Evolutionary conservation across 2,113 vertebrate species (phyloP), one percentile per base, ranked within the genome.

Genomic region (Labeo rohita): DNA sequence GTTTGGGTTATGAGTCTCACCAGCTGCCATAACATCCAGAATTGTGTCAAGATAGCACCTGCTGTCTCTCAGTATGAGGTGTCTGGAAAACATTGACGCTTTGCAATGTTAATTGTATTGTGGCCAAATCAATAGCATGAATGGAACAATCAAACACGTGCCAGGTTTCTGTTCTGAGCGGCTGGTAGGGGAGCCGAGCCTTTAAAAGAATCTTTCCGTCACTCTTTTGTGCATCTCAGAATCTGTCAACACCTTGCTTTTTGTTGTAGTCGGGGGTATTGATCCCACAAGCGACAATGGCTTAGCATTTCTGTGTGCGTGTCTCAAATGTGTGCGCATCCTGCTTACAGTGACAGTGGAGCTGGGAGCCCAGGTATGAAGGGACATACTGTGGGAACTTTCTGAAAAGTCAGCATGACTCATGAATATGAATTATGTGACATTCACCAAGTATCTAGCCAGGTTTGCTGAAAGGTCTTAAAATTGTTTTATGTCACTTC

Each of bases 81-180:
- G 28, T 87, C 85, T 84, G 80, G 56, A 80, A 81, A 84, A 86
- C 86, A 87, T 81, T 73, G 59, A 75, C 6, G 70, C 86, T 85
- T 52, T 88, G 74, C 66, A 34, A 84, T 84, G 73, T 86, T 86
- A 88, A 86, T 87, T 91, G 77, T 88, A 52, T 83, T 85, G 70
- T 77, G 76, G 63, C 74, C 72, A 68, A 87, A 88, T 90, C 85
- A 68, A 85, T 87, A 83, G 84, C 72, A 89, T 88, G 86, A 89
- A 89, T 87, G 88, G 84, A 83, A 80, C 88, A 84, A 87, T 89
- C 88, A 89, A 75, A 84, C 66, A 63, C 52, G 77, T 21, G 76
- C 75, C 87, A 86, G 73, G 84, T n/a, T 86, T 70, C 72, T 75
- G 54, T 10, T 65, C 39, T 61, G 63, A 85, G 86, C n/a, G 43